Evolutionary conservation across 2,888 invertebrate genomes (phyloP).

Genomic region (Aleiodes leptofemur): DNA sequence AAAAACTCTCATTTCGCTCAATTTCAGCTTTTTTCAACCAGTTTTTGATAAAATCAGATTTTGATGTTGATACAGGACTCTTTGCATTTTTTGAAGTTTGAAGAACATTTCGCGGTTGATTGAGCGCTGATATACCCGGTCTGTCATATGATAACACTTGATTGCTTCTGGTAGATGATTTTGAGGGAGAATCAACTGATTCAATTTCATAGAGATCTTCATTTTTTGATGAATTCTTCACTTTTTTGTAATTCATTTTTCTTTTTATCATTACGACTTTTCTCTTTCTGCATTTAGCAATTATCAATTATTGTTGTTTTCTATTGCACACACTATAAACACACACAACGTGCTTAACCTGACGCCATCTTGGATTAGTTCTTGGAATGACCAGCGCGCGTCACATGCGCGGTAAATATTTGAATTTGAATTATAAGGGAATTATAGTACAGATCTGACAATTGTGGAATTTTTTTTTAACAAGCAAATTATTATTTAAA

Average conservation of each 20-base stretch:
- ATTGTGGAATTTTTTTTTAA: no score
- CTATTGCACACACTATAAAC: no score
- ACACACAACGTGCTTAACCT: no score
- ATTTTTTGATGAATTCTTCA: background rate
- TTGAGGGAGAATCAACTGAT: background rate
- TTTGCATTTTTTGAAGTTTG: background rate
- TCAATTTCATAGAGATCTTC: conserved; percentile 35
- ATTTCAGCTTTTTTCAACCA: conserved; percentile 58
- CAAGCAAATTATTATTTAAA: background rate
- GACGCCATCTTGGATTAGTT: conserved; percentile 37
- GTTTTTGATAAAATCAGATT: conserved; percentile 56
- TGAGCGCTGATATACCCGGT: conserved; percentile 4
- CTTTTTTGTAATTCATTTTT: background rate
- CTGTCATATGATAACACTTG: background rate
- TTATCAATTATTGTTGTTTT: background rate
- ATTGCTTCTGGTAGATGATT: background rate
- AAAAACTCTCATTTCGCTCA: conserved; percentile 6
- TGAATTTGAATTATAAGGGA: background rate
- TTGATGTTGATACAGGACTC: conserved; percentile 38
- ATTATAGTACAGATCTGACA: no score
- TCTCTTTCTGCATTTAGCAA: background rate
- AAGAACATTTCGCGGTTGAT: conserved; percentile 9
- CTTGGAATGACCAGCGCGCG: conserved; percentile 8
- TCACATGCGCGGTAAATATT: background rate
- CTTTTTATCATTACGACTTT: background rate